Evolutionary conservation across 2,888 invertebrate genomes (phyloP), one percentile per base, ranked within the genome.

Genomic region (Pollenia angustigena): DNA sequence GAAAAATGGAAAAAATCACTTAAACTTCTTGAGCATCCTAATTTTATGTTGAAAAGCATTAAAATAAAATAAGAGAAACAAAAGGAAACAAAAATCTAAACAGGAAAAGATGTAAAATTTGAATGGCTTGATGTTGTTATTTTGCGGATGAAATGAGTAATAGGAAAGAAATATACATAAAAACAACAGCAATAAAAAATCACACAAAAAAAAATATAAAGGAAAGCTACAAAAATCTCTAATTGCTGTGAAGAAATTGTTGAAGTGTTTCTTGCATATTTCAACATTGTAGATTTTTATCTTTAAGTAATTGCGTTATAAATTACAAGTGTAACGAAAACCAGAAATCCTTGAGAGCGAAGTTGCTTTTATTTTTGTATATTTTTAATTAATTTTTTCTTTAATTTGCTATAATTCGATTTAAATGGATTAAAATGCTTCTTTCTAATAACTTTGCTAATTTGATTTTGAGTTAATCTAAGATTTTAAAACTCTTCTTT

Each of bases 301-400:
- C 80, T 66, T 78, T 12, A 42, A 50, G 62, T 84, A 78, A 87
- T 81, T 81, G 76, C 56, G 60, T 69, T 84, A 78, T 81, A 81
- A 86, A 86, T 86, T 80, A 75, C 62, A 68, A 79, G 42, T 40
- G 60, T 76, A 76, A 72, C 83, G 80, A 32, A 52, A 74, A 68
- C 60, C 72, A 84, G 60, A 68, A 54, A 60, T 84, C 79, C 68
- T 58, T 32, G 42, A 69, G 60, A 48, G 52, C 23, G 11, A 8
- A 52, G 60, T 40, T 54, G 52, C 42, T 42, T 72, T 62, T 50
- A 58, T 56, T 50, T 32, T 44, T 14, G 14, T 23, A 68, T 58
- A 40, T 62, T 48, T 56, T 18, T 68, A 16, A 40, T 71, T 50
- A 18, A 11, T 44, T 75, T 69, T 54, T n/a, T 60, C 32, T 44